Percentiles rank a stretch among this genome's conserved stretches.
Conservation (phyloP, 2,797 vertebrate genomes). For the Acanthiza pusilla region DNA sequence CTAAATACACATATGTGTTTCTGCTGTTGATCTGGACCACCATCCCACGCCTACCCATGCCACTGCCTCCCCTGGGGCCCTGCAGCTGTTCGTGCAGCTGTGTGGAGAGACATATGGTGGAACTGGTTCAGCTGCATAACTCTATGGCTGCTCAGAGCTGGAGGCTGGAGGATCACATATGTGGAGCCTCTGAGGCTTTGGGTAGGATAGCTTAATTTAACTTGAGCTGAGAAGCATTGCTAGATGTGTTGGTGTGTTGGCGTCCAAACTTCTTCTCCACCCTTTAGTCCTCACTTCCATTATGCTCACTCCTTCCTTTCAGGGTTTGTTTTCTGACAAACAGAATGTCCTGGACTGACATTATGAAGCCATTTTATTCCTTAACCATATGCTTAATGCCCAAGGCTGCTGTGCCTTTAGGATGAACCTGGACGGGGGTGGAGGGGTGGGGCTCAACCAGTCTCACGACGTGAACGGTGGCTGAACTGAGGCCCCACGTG, state of each 20-base stretch:
- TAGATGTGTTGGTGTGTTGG: rapidly evolving
- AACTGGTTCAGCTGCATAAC: background rate
- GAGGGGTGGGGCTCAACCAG: no score
- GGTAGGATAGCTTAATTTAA: no score
- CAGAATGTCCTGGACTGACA: no score
- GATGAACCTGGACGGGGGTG: no score
- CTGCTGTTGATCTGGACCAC: background rate
- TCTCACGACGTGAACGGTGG: no score
- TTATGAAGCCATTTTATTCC: no score
- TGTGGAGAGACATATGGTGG: background rate
- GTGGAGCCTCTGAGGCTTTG: rapidly evolving
- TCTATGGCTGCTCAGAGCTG: background rate
- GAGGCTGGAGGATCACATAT: rapidly evolving
- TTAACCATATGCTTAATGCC: no score
- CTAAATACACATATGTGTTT: background rate
- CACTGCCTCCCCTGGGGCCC: background rate
- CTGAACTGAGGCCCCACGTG: no score
- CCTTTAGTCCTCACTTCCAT: background rate
- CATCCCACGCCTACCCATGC: background rate
- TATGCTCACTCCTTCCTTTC: background rate
- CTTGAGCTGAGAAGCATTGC: rapidly evolving
- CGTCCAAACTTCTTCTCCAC: background rate
- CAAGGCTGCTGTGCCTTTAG: no score
- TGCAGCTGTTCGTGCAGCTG: background rate
- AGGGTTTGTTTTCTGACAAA: background rate